Evolutionary conservation across 2,797 vertebrate genomes (phyloP), one percentile per base, ranked within the genome.

Genomic region (Chanos chanos): DNA sequence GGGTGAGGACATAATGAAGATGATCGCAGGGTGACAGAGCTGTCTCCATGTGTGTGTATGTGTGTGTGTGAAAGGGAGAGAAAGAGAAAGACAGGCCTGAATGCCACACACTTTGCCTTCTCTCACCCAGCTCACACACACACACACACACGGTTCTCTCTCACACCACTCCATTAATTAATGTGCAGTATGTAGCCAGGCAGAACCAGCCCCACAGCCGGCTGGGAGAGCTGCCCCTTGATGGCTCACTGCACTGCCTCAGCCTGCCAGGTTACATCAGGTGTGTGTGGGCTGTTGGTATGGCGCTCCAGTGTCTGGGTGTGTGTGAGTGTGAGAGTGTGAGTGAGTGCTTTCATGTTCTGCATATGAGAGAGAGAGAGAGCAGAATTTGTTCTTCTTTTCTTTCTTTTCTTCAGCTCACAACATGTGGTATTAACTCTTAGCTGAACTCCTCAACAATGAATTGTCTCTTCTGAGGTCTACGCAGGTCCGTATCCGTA

Each of bases 51-150:
- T n/a, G 56, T 25, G 43, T 49, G 19, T 51, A 41, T 22, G 28
- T 25, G 40, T 15, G 48, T 24, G 55, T 22, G 52, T 15, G 52
- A 37, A 45, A 12, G 27, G 15, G 44, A 8, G 16, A 47, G 9
- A 4, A 44, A 24, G 62, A 61, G 68, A 51, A 57, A 45, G 58
- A 53, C 34, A 18, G 7, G 53, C 59, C 39, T 58, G 55, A 64
- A 60, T 62, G 61, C 71, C 61, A 73, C 64, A 69, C 68, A 68
- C 71, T 49, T 70, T 67, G 58, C 71, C 66, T 67, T 67, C 63
- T 69, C 69, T 33, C 31, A 41, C 39, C 18, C 16, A 19, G 16
- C 39, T 43, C 28, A 25, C 27, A 5, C 65, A 60, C 53, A 55
- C 52, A 62, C 63, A 34, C 65, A 55, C 52, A 49, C 55, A 40